Percentiles rank a stretch among this genome's conserved stretches.
Evolutionary conservation across 2,113 vertebrate genomes (phyloP).

Genomic region (Scortum barcoo): DNA sequence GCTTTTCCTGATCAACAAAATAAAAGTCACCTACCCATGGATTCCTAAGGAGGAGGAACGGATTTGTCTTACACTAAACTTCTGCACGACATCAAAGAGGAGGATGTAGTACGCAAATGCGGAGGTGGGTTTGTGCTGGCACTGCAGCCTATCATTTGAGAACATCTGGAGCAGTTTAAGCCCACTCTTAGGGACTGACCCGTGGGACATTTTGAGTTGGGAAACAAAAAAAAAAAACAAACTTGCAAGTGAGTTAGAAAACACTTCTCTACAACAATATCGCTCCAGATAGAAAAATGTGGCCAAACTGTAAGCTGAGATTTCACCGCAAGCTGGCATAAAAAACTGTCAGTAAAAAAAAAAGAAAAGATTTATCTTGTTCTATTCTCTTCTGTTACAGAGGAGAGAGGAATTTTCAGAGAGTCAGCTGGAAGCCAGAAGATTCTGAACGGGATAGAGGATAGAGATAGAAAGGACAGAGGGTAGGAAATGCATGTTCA

Average conservation of each 20-base stretch:
- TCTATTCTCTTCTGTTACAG: background rate
- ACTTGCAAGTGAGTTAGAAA: conserved; percentile 63
- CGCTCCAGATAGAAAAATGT: conserved; percentile 23
- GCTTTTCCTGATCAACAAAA: conserved; percentile 57
- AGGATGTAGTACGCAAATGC: conserved; percentile 58
- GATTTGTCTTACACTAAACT: conserved; percentile 48
- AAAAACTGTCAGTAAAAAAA: background rate
- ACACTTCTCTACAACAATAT: conserved; percentile 56
- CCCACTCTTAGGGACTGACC: conserved; percentile 68
- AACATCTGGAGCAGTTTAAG: conserved; percentile 85
- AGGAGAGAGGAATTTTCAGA: conserved; percentile 26
- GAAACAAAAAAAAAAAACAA: conserved; percentile 78
- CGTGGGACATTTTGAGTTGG: conserved; percentile 72
- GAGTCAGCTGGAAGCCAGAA: conserved; percentile 31
- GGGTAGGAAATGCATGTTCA: conserved; percentile 38
- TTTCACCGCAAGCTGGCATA: conserved; percentile 10
- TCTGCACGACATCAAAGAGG: conserved; percentile 75
- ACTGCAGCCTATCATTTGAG: conserved; percentile 74
- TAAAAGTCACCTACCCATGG: conserved; percentile 66
- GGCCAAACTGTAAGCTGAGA: conserved; percentile 22
- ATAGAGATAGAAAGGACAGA: background rate
- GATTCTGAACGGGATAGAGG: too few relatives aligned
- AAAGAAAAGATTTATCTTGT: background rate
- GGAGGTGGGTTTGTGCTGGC: conserved; percentile 76
- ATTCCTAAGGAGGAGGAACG: conserved; percentile 46